Evolutionary conservation across 2,797 vertebrate genomes (phyloP), one percentile per base, ranked within the genome.

Genomic region (Crax fasciolata): DNA sequence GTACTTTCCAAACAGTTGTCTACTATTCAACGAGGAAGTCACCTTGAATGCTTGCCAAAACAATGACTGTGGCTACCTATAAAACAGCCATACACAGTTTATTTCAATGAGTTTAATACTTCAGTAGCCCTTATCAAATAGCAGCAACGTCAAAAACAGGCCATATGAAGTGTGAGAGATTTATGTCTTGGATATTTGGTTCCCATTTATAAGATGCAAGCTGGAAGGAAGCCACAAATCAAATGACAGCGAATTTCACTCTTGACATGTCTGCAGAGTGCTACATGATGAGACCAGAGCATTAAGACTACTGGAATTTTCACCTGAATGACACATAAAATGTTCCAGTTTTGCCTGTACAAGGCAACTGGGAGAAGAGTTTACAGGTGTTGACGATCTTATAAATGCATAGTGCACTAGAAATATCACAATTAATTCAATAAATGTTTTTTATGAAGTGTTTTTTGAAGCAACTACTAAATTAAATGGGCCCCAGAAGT

Each of bases 341-440:
- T 87, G 73, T 93, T 95, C 79, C 72, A 59, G 65, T 87, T 95
- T 97, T 96, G 59, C 66, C 52, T 96, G 71, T 95, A 96, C 83
- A 96, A 96, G 96, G 86, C 95, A 97, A 90, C 72, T 88, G 96
- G 94, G 94, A 96, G 62, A 96, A 73, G 71, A 84, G 39, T 97
- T 97, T 97, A 92, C 87, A 97, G 77, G 95, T 97, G 94, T 66
- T 94, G 85, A 95, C 1, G 2, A 96, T 90, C 78, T 91, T 95
- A 96, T 94, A 94, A 97, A 97, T 95, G 82, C 75, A 96, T 80
- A 74, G 76, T 74, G 71, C 73, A 84, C 90, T 89, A 87, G 82
- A 97, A 97, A 97, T 92, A 96, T 75, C 87, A 96, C 88, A 96
- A 98, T 97, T 97, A 97, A 97, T 97, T 96, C 91, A 96, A 96